phyloP scores from a whole-genome alignment of 1,140 invertebrate species.

The Drosophila ambigua region DNA sequence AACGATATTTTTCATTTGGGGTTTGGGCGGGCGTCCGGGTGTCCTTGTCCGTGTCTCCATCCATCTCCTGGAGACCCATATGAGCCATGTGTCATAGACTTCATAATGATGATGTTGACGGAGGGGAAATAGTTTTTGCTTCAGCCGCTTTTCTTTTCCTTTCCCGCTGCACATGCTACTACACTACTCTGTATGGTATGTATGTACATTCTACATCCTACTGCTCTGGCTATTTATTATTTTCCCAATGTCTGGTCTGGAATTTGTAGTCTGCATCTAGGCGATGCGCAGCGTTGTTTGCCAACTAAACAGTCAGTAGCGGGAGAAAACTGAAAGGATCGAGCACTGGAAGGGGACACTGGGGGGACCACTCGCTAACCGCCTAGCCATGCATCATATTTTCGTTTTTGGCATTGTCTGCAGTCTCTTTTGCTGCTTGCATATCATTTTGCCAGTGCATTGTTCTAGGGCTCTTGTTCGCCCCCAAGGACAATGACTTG shows the following conservation, averaged over 20 bases:
- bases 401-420: conserved; percentile 17
- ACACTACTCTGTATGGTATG: too few species aligned
- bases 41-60: too few species aligned
- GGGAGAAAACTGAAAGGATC: background rate
- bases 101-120: conserved; percentile 55
- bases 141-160: background rate
- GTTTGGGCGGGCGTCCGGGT: background rate
- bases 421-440: background rate
- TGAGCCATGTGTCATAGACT: conserved; percentile 46
- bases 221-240: conserved; percentile 26
- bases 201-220: background rate
- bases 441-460: conserved; percentile 16
- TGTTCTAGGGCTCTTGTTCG: conserved; percentile 1
- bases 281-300: conserved; percentile 32
- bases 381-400: conserved; percentile 46
- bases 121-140: conserved; percentile 40
- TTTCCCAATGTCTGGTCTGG: conserved; percentile 48
- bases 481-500: too few species aligned
- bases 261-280: conserved; percentile 24
- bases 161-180: background rate
- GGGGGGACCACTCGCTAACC: background rate
- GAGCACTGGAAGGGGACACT: background rate
- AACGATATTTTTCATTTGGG: conserved; percentile 43
- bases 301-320: conserved; percentile 32
- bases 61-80: background rate